These are phyloP conservation scores for Leucophora obtusa DNA, from an alignment of 2,888 invertebrate species.

Conservation along the genomic window DNA sequence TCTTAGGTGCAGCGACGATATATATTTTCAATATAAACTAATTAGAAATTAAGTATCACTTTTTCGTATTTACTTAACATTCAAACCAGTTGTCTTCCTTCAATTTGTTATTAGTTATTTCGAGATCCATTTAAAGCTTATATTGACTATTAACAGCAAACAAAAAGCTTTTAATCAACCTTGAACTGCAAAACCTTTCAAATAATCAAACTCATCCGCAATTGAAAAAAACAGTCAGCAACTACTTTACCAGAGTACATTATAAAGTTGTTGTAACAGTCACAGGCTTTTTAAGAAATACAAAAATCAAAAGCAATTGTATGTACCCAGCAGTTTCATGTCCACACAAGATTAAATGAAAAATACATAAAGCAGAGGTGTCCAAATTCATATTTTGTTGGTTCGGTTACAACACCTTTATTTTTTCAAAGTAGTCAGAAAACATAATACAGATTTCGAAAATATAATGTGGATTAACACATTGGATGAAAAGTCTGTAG, in stretches of 20 bases:
- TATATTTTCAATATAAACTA: too few relatives aligned
- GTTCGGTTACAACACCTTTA: too few relatives aligned
- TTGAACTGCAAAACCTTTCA: constrained; percentile 66
- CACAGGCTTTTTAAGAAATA: constrained; percentile 33
- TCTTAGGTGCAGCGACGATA: too few relatives aligned
- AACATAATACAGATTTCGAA: too few relatives aligned
- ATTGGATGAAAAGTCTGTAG: too few relatives aligned
- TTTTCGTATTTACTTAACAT: background rate
- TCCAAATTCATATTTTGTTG: constrained; percentile 4
- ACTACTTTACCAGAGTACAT: background rate
- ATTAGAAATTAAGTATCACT: background rate
- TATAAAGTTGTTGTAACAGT: constrained; percentile 49
- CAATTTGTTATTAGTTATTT: background rate
- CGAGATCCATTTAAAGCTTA: background rate
- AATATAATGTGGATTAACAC: too few relatives aligned
- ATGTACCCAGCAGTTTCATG: constrained; percentile 29
- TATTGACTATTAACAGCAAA: constrained; percentile 26
- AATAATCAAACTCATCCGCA: constrained; percentile 57
- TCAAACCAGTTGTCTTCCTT: background rate
- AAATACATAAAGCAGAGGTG: constrained; percentile 26
- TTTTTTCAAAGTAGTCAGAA: too few relatives aligned
- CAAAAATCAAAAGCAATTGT: constrained; percentile 29
- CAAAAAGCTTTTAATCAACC: constrained; percentile 60
- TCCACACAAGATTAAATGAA: constrained; percentile 38
- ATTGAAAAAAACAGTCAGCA: constrained; percentile 28